Conservation (phyloP, 2,888 invertebrate species). For the Odontomyia ornata region DNA sequence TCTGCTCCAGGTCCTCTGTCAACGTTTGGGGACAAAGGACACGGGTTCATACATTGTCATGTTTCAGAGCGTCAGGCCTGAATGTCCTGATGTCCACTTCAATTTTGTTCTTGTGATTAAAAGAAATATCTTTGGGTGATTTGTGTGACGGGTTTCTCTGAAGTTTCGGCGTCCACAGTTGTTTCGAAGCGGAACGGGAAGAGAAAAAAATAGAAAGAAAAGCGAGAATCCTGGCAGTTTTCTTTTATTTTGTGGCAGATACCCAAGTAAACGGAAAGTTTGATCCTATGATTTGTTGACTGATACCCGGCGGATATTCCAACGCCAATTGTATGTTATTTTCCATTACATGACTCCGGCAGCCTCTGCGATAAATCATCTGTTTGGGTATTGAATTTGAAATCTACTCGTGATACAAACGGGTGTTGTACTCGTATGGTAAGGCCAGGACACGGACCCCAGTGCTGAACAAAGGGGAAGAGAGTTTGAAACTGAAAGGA, state of each 20-base stretch:
- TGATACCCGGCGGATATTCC: background rate
- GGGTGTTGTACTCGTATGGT: background rate
- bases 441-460: background rate
- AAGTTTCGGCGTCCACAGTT: background rate
- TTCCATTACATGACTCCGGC: background rate
- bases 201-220: background rate
- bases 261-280: slow-evolving; percentile 22
- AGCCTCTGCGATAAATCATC: background rate
- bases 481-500: background rate
- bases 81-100: slow-evolving; percentile 7
- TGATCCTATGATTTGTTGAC: slow-evolving; percentile 29
- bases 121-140: slow-evolving; percentile 33
- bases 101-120: slow-evolving; percentile 19
- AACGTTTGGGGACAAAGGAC: background rate
- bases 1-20: background rate
- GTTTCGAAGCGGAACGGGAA: background rate
- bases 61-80: background rate
- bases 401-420: background rate
- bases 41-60: background rate
- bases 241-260: slow-evolving; percentile 13
- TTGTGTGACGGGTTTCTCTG: background rate
- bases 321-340: background rate
- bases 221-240: background rate
- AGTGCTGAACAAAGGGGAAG: background rate
- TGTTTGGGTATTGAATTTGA: background rate